These are phyloP conservation scores for Cherax destructor DNA, from an alignment of 1,140 invertebrate species.

Conservation along the genomic window DNA sequence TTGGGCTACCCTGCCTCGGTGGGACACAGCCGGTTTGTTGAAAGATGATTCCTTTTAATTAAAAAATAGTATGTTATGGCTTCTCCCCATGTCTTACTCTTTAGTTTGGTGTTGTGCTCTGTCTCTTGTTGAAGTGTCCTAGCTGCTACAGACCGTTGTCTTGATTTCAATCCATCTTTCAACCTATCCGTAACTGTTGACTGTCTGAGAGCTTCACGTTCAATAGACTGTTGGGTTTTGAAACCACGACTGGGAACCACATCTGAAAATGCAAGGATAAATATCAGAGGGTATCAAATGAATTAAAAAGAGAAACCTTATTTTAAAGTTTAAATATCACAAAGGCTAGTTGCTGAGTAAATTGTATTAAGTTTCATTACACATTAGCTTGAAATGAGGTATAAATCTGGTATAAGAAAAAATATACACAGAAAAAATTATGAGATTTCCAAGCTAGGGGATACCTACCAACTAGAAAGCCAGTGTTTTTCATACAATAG, in stretches of 20 bases:
- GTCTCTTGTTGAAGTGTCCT: conserved; percentile 53
- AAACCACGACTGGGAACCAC: conserved; percentile 78
- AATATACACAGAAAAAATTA: too few relatives aligned
- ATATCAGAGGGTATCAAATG: not conserved
- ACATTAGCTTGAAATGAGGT: too few relatives aligned
- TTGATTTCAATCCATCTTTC: conserved; percentile 73
- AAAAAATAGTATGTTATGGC: too few relatives aligned
- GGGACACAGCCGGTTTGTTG: too few relatives aligned
- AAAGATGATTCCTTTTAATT: too few relatives aligned
- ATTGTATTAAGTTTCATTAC: not conserved
- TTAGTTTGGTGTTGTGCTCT: conserved; percentile 73
- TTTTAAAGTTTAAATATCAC: not conserved
- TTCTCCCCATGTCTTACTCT: conserved; percentile 41
- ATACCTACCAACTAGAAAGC: too few relatives aligned
- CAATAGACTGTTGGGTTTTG: conserved; percentile 84
- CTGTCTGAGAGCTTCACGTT: conserved; percentile 83
- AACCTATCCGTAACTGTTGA: conserved; percentile 76
- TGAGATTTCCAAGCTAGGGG: too few relatives aligned
- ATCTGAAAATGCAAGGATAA: not conserved
- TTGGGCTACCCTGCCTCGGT: too few relatives aligned
- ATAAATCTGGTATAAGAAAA: too few relatives aligned
- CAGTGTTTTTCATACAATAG: too few relatives aligned
- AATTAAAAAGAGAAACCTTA: not conserved
- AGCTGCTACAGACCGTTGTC: conserved; percentile 3
- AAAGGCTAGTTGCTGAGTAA: not conserved